Percentiles rank a stretch among this genome's conserved stretches.
Evolutionary conservation across 2,797 vertebrate species (phyloP).

Genomic region (Brotula barbata): DNA sequence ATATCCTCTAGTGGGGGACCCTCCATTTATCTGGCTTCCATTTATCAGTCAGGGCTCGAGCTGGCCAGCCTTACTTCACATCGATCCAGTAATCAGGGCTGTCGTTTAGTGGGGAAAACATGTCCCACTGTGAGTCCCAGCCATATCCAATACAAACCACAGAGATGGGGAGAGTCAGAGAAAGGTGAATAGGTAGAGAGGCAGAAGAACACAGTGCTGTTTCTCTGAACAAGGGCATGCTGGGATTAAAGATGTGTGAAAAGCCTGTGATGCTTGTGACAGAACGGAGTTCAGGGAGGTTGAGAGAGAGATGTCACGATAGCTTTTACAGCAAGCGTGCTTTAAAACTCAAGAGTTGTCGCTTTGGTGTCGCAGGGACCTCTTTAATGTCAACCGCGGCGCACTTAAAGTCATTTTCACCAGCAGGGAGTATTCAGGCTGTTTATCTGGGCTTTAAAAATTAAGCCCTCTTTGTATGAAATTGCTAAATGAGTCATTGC

Average conservation of each 20-base stretch:
- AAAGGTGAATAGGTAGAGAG: conserved; percentile 13
- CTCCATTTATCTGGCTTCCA: conserved; percentile 23
- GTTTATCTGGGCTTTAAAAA: conserved; percentile 21
- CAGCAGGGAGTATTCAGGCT: background rate
- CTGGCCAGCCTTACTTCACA: conserved; percentile 7
- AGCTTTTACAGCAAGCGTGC: conserved; percentile 19
- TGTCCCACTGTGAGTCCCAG: conserved; percentile 16
- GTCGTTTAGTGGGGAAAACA: conserved; percentile 21
- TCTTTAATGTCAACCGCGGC: conserved; percentile 16
- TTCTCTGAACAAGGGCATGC: conserved; percentile 10
- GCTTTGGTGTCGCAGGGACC: conserved; percentile 7
- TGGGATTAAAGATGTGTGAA: conserved; percentile 43
- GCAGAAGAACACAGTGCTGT: conserved; percentile 21
- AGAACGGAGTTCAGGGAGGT: conserved; percentile 37
- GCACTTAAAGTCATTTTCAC: conserved; percentile 15
- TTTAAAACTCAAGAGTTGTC: conserved; percentile 14
- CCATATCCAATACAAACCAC: conserved; percentile 22
- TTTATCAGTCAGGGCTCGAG: conserved; percentile 20
- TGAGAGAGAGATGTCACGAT: conserved; percentile 12
- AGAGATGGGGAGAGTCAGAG: background rate
- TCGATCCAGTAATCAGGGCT: conserved; percentile 20
- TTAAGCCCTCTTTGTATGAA: conserved; percentile 19
- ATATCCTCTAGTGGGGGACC: background rate
- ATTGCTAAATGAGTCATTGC: conserved; percentile 22
- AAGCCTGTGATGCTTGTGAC: conserved; percentile 42